These are phyloP conservation scores for Pogoniulus pusillus DNA, from an alignment of 2,797 vertebrate species.

Conservation along the genomic window DNA sequence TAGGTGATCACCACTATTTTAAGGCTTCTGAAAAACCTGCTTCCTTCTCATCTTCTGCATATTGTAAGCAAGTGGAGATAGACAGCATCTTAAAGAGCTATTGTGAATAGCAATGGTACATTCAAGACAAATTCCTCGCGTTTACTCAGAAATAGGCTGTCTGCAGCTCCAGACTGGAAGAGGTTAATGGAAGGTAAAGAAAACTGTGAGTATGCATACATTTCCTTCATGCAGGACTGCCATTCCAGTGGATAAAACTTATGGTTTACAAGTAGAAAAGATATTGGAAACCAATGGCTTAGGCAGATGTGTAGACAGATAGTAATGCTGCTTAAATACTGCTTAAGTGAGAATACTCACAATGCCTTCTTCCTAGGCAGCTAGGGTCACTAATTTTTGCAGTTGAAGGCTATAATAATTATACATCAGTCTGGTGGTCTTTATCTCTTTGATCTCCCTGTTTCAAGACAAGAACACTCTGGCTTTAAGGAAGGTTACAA, in stretches of 20 bases:
- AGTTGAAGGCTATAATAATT: neutral
- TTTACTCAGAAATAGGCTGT: neutral
- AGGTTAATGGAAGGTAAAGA: neutral
- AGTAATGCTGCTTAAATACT: neutral
- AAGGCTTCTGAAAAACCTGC: neutral
- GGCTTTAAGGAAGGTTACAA: neutral
- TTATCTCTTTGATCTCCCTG: neutral
- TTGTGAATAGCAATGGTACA: neutral
- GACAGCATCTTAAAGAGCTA: neutral
- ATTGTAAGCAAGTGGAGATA: neutral
- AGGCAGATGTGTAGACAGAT: neutral
- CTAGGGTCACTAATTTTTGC: neutral
- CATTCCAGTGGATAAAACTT: neutral
- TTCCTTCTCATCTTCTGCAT: neutral
- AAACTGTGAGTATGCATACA: neutral
- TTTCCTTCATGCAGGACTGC: neutral
- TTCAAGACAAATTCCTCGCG: neutral
- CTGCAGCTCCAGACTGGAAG: neutral
- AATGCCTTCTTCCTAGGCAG: neutral
- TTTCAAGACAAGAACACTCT: neutral
- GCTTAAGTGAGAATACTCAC: neutral
- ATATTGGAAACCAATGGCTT: neutral
- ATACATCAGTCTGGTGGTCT: neutral
- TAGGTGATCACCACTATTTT: neutral
- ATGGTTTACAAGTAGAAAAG: neutral